phyloP scores from a whole-genome alignment of 2,797 vertebrate species.

The Pseudomugil tenellus region DNA sequence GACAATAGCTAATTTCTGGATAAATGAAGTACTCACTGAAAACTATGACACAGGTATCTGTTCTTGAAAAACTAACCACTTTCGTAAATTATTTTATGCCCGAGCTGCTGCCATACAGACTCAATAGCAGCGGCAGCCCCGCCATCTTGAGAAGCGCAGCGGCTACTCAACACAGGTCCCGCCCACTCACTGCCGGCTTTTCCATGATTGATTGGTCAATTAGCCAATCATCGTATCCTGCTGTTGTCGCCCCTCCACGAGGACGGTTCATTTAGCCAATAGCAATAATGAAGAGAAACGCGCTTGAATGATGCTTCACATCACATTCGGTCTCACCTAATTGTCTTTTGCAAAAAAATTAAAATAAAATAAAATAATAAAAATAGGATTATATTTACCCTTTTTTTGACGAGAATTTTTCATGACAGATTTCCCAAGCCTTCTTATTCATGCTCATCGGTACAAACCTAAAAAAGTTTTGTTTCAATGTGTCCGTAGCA shows the following conservation, averaged over 20 bases:
- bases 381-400: no score
- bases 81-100: slow-evolving; percentile 51
- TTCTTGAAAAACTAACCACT: slow-evolving; percentile 15
- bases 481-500: neutral
- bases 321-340: neutral
- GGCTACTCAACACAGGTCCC: slow-evolving; percentile 19
- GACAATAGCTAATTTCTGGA: neutral
- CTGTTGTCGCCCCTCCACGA: neutral
- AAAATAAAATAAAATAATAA: no score
- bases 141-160: slow-evolving; percentile 79
- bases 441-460: neutral
- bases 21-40: slow-evolving; percentile 62
- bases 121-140: slow-evolving; percentile 39
- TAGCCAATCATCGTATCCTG: slow-evolving; percentile 40
- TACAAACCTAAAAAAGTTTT: neutral
- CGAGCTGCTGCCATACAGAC: slow-evolving; percentile 37
- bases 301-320: neutral
- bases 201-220: slow-evolving; percentile 36
- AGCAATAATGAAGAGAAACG: neutral
- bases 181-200: slow-evolving; percentile 63
- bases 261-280: slow-evolving; percentile 23
- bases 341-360: no score
- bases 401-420: no score
- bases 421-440: neutral
- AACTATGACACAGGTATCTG: slow-evolving; percentile 27